Percentiles rank a stretch among this genome's conserved stretches.
Evolutionary conservation across 2,113 vertebrate genomes (phyloP).

Genomic region (Hydrolagus affinis): DNA sequence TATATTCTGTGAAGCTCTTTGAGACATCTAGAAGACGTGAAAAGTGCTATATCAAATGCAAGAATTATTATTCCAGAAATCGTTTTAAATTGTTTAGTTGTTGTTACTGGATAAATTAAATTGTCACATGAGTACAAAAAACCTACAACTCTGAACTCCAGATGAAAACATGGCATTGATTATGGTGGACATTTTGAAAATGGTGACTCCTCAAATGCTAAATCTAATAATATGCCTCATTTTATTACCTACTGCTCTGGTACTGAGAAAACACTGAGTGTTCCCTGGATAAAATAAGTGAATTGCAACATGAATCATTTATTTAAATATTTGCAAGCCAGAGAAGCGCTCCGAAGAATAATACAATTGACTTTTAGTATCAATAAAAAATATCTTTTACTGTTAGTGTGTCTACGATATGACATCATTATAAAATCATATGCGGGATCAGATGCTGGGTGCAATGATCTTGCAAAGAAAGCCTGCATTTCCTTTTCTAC

Average conservation of each 20-base stretch:
- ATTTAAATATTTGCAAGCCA: background rate
- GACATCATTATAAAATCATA: background rate
- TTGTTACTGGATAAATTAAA: background rate
- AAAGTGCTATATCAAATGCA: too few species aligned
- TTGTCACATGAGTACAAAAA: background rate
- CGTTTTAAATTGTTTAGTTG: too few species aligned
- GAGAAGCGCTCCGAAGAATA: background rate
- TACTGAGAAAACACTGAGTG: background rate
- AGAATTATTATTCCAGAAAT: too few species aligned
- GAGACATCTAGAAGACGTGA: too few species aligned
- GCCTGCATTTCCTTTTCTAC: too few species aligned
- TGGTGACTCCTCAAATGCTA: background rate
- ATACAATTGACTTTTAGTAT: background rate
- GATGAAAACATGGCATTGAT: background rate
- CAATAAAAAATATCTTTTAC: background rate
- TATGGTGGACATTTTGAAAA: constrained; percentile 4
- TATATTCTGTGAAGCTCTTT: too few species aligned
- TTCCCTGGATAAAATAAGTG: background rate
- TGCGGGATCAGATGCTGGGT: too few species aligned
- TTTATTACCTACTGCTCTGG: background rate
- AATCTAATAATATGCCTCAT: background rate
- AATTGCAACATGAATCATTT: background rate
- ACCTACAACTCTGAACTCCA: background rate
- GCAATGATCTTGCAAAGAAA: too few species aligned
- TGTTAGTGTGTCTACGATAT: background rate